phyloP scores from a whole-genome alignment of 2,797 vertebrate genomes.

The Enteromius trimaculatus region DNA sequence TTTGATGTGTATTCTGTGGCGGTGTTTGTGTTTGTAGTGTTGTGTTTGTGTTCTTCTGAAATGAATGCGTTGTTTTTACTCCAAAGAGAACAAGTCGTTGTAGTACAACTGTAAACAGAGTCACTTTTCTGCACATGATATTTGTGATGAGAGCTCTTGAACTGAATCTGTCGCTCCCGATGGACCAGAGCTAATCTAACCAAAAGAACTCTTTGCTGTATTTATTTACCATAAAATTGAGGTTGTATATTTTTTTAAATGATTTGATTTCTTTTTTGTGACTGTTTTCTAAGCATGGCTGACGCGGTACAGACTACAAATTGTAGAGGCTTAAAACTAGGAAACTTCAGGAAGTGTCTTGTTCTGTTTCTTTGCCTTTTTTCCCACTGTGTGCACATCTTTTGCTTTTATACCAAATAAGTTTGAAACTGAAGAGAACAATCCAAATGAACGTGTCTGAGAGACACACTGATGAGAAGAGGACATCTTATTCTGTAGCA shows the following conservation, averaged over 20 bases:
- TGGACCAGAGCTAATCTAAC: constrained; percentile 50
- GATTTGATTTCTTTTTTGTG: constrained; percentile 68
- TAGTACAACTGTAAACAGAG: not conserved
- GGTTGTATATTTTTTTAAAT: constrained; percentile 72
- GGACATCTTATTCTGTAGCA: not conserved
- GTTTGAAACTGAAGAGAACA: constrained; percentile 23
- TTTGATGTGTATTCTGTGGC: not conserved
- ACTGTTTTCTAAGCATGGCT: constrained; percentile 61
- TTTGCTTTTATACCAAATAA: constrained; percentile 58
- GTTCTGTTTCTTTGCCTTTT: constrained; percentile 24
- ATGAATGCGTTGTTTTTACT: constrained; percentile 2
- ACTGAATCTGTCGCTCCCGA: constrained; percentile 34
- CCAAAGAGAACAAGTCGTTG: constrained; percentile 34
- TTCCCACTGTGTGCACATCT: constrained; percentile 44
- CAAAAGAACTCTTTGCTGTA: constrained; percentile 66
- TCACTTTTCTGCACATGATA: constrained; percentile 6
- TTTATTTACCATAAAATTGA: constrained; percentile 83
- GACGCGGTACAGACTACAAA: constrained; percentile 27
- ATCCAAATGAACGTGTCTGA: constrained; percentile 35
- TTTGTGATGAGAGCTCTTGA: constrained; percentile 14
- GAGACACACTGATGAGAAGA: not conserved
- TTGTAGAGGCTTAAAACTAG: constrained; percentile 18
- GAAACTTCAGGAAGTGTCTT: not conserved
- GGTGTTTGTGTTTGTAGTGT: constrained; percentile 41
- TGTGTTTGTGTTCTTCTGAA: constrained; percentile 26